Evolutionary conservation across 2,888 invertebrate genomes (phyloP).

Genomic region (Chaetogeoica ovagalla): DNA sequence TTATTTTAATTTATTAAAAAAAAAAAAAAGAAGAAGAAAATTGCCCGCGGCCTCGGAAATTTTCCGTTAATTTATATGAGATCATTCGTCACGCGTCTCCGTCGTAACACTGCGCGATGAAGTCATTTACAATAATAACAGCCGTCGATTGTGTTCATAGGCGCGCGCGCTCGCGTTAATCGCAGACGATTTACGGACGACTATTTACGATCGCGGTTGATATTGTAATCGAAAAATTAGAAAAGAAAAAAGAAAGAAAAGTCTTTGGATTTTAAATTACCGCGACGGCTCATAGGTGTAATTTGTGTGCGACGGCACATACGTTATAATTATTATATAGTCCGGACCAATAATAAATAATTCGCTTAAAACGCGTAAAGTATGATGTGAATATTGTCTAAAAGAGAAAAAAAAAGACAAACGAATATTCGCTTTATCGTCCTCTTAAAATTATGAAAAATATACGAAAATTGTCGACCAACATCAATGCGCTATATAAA

Average conservation of each 20-base stretch:
- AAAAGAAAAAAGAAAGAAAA: too few species aligned
- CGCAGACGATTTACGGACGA: constrained; percentile 1
- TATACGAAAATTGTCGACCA: too few species aligned
- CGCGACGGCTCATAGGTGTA: neutral
- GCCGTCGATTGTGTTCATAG: constrained; percentile 7
- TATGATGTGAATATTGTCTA: too few species aligned
- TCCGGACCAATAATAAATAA: too few species aligned
- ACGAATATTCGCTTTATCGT: too few species aligned
- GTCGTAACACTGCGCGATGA: neutral
- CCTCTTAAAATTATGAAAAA: too few species aligned
- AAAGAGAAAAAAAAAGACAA: too few species aligned
- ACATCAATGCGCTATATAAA: too few species aligned
- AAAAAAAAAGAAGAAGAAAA: neutral
- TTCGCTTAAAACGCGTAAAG: too few species aligned
- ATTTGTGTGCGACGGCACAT: neutral
- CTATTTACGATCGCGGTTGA: constrained; percentile 17
- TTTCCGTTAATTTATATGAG: constrained; percentile 23
- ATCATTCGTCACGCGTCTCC: constrained; percentile 7
- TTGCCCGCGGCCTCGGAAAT: constrained; percentile 4
- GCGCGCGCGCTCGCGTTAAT: constrained; percentile 11
- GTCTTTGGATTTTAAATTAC: neutral
- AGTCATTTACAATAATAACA: constrained; percentile 9
- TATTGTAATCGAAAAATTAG: constrained; percentile 32
- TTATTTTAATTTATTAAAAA: neutral
- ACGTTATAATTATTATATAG: too few species aligned